phyloP scores from a whole-genome alignment of 2,113 vertebrate species.

The Pseudorectes ferrugineus region DNA sequence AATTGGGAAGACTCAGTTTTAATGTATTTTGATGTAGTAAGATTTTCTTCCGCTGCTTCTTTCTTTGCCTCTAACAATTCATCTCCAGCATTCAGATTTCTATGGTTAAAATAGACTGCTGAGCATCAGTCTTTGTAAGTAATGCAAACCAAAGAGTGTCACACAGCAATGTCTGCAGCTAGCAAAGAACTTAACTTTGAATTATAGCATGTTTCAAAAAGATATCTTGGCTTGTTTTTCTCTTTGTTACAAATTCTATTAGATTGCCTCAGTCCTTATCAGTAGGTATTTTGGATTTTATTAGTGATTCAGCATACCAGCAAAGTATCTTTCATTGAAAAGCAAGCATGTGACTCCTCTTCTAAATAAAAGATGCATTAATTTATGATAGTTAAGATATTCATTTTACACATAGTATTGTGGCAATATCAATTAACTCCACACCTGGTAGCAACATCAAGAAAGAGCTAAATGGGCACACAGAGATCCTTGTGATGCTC shows the following conservation, averaged over 20 bases:
- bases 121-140: not conserved
- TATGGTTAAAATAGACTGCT: not conserved
- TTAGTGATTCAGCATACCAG: not conserved
- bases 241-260: not conserved
- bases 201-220: not conserved
- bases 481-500: not conserved
- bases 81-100: not conserved
- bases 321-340: not conserved
- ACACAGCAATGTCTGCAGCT: not conserved
- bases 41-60: not conserved
- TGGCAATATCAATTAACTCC: not conserved
- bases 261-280: accelerated
- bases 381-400: not conserved
- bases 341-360: not conserved
- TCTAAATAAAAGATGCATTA: not conserved
- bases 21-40: not conserved
- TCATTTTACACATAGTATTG: not conserved
- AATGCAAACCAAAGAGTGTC: not conserved
- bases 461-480: not conserved
- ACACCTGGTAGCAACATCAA: not conserved
- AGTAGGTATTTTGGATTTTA: not conserved
- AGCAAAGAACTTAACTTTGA: not conserved
- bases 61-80: not conserved
- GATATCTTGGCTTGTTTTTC: not conserved
- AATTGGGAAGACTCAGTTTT: not conserved